Evolutionary conservation across 1,140 invertebrate species (phyloP), one percentile per base, ranked within the genome.

Genomic region (Odontomachus brunneus): DNA sequence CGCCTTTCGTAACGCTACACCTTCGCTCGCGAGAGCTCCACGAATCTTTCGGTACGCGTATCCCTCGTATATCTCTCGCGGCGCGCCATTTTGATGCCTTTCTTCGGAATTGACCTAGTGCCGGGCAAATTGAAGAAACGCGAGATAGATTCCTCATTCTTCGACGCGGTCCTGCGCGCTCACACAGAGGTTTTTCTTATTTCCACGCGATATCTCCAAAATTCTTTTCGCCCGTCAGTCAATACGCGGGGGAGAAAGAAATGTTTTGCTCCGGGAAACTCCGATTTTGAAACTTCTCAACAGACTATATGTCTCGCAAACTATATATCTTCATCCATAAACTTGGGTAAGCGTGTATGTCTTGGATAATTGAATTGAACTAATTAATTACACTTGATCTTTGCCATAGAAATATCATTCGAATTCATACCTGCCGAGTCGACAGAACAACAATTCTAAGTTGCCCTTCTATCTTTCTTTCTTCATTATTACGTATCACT

Each of bases 1-100:
- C 89, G 85, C 74, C 90, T 91, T 91, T 90, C 90, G 90, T 90
- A 91, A 91, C 87, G 51, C 85, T 86, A 91, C 89, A 90, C 90
- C 88, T 82, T 26, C 53, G 59, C 62, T 51, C 62, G 17, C 63
- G 57, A 51, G 74, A 76, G 49, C 71, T 75, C 71, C 65, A 29
- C 57, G 71, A 62, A 63, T n/a, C 71, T 82, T 82, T 82, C 48
- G 24, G 59, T 7, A 44, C 5, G 5, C 9, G 0, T 82, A 24
- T 62, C 19, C 75, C 48, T 22, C 44, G 14, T 44, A 1, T 44
- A 4, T 44, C 38, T 3, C 38, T 4, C 71, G 55, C 44, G 14
- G 17, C 17, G 59, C 73, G 74, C 29, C 74, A 55, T 76, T 76
- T 67, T 29, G 3, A 67, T 53, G 66, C 17, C 19, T 76, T 67